These are phyloP conservation scores for Barbus barbus DNA, from an alignment of 2,113 vertebrate genomes.

Conservation along the genomic window DNA sequence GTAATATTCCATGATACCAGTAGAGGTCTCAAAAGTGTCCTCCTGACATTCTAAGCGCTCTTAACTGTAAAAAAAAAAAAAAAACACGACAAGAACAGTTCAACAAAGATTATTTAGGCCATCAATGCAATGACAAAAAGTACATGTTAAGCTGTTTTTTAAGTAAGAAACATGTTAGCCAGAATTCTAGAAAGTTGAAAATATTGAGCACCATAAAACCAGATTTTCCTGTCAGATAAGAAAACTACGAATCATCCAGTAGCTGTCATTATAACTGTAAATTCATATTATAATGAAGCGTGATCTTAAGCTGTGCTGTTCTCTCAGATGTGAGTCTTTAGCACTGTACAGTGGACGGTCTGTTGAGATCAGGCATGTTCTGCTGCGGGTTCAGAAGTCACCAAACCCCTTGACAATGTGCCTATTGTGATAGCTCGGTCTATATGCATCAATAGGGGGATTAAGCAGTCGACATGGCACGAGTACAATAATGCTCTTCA, in stretches of 20 bases:
- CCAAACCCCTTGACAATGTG: slow-evolving; percentile 71
- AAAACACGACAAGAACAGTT: neutral
- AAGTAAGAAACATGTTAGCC: neutral
- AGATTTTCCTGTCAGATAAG: neutral
- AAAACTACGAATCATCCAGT: neutral
- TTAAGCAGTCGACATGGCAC: slow-evolving; percentile 76
- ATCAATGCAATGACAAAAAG: neutral
- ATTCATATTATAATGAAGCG: slow-evolving; percentile 14
- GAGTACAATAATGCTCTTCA: slow-evolving; percentile 78
- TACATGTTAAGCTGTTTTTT: neutral
- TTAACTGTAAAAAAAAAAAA: neutral
- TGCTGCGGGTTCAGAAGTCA: slow-evolving; percentile 76
- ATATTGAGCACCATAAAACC: neutral
- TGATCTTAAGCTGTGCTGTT: slow-evolving; percentile 27
- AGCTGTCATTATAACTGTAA: neutral
- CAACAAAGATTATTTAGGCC: neutral
- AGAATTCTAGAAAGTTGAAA: neutral
- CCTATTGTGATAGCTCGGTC: slow-evolving; percentile 70
- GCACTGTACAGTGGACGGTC: slow-evolving; percentile 59
- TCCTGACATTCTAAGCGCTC: neutral
- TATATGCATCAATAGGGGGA: slow-evolving; percentile 78
- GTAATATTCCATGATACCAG: slow-evolving; percentile 1
- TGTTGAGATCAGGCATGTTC: slow-evolving; percentile 71
- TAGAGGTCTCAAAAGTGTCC: slow-evolving; percentile 26
- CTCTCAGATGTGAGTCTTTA: slow-evolving; percentile 45